Conservation (phyloP, 2,797 vertebrate genomes). For the Enteromius argenteus region DNA sequence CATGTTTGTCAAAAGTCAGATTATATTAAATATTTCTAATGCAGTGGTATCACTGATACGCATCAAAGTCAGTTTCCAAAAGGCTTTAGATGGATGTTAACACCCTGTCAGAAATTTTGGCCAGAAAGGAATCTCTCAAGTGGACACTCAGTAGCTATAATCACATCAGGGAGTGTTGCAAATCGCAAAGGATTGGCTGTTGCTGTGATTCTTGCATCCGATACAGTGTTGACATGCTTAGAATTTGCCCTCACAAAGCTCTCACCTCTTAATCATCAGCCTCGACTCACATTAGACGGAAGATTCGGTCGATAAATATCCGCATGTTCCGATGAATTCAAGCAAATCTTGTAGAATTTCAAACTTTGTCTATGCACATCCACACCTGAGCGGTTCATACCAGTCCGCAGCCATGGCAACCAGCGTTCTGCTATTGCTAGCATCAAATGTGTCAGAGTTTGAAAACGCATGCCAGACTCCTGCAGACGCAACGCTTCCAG, state of each 20-base stretch:
- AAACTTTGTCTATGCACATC: not conserved
- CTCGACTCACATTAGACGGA: not conserved
- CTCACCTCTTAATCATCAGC: not conserved
- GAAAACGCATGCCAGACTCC: conserved; percentile 35
- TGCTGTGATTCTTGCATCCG: not conserved
- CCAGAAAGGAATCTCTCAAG: not conserved
- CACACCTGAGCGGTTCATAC: conserved; percentile 21
- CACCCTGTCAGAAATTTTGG: not conserved
- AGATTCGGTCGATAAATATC: not conserved
- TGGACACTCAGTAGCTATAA: conserved; percentile 38
- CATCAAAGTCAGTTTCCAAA: not conserved
- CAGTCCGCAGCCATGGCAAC: conserved; percentile 39
- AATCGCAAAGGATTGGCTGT: conserved; percentile 43
- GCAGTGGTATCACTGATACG: not conserved
- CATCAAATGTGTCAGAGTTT: conserved; percentile 29
- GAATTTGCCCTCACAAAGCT: not conserved
- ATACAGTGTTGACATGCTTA: conserved; percentile 27
- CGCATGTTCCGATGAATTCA: not conserved
- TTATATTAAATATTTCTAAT: conserved; percentile 37
- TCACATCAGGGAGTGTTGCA: conserved; percentile 20
- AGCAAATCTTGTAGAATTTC: not conserved
- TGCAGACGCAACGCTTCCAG: conserved; percentile 32
- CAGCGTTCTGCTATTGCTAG: not conserved
- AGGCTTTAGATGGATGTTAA: not conserved
- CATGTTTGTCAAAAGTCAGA: conserved; percentile 11